Base-by-base conservation (phyloP, 2,113 vertebrate genomes). In the Corythaixoides concolor region DNA sequence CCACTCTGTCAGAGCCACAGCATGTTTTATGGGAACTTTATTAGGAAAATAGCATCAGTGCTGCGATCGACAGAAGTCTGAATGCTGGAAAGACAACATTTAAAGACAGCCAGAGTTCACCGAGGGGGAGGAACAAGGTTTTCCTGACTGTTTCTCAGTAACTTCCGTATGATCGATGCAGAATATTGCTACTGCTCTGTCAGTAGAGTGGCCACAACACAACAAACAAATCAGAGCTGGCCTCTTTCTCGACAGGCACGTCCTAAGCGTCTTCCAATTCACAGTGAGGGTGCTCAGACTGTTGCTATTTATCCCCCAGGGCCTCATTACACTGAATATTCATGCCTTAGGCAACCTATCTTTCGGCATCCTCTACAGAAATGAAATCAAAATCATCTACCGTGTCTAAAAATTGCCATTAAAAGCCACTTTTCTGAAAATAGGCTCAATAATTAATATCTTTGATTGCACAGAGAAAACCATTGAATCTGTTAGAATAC, bases 391-490 rank as follows among this genome's bases (percentile, higher is more conserved):
- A 96, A 94, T 89, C 43, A 94, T 95, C 97, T 97, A 56, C 93
- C 55, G 67, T 78, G 92, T 93, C 92, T 86, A 95, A 56, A 97
- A 98, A 97, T 37, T 93, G 96, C 43, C 96, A 97, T 96, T 96
- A 97, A 97, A 95, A 69, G 33, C 55, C 47, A 53, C 78, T 95
- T 97, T 96, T 96, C 84, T 91, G 77, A 88, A 96, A 98, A 97
- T 43, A 95, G 83, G 91, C 85, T 97, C 88, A 83, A 88, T 98
- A 98, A 98, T 98, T 94, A 97, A 93, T 97, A 76, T 68, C 88
- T 97, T 86, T 94, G 95, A 97, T 89, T 97, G 96, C 96, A 96
- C 70, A 86, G 85, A 89, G 94, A 88, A 94, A 97, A 93, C 87
- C 39, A 67, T 79, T 90, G 95, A 94, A 95, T 96, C 95, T 68